These are phyloP conservation scores for Hyles lineata DNA, from an alignment of 2,888 invertebrate genomes.

Conservation along the genomic window DNA sequence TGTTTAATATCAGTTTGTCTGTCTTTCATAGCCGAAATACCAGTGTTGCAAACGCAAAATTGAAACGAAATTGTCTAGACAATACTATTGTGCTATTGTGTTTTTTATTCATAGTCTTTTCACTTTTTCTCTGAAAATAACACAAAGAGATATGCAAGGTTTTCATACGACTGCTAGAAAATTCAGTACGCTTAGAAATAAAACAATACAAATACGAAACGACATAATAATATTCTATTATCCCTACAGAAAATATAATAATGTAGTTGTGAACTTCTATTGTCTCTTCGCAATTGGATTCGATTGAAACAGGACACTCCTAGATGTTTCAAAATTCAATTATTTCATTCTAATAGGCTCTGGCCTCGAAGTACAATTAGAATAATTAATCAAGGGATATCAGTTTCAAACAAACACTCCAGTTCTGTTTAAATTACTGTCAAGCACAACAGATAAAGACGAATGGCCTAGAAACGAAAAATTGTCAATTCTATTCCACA, in stretches of 20 bases:
- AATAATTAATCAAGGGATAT: conserved; percentile 24
- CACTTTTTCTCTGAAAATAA: too few species aligned
- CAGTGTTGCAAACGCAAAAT: too few species aligned
- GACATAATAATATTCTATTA: too few species aligned
- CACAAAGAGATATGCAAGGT: too few species aligned
- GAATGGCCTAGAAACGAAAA: neutral
- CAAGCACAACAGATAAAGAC: neutral
- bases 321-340: conserved; percentile 9
- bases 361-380: conserved; percentile 23
- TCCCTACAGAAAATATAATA: neutral
- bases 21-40: too few species aligned
- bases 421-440: neutral
- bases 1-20: too few species aligned
- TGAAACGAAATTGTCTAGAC: too few species aligned
- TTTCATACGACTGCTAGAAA: too few species aligned
- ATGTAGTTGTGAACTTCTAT: neutral
- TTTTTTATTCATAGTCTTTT: too few species aligned
- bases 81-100: too few species aligned
- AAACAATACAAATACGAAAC: neutral
- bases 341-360: conserved; percentile 29
- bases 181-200: too few species aligned
- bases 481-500: neutral
- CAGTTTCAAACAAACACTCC: neutral
- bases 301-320: neutral
- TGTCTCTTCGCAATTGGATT: neutral